Evolutionary conservation across 1,140 invertebrate genomes (phyloP), one percentile per base, ranked within the genome.

Genomic region (Chrysopa pallens): DNA sequence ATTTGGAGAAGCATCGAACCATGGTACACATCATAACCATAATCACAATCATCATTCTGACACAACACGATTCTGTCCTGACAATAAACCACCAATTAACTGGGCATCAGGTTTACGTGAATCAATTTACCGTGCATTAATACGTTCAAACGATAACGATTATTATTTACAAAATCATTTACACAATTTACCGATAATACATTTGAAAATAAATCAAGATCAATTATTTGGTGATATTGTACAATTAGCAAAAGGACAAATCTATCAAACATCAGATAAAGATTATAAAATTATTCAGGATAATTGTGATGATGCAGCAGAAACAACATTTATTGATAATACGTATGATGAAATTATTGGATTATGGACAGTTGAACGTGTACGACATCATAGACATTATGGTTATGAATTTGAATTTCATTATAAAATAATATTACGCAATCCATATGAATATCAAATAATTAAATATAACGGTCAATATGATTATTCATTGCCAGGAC

Each of bases 291-390:
- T 62, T 45, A 60, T 69, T 39, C 62, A 58, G 40, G 56, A 60
- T 31, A 55, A 53, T 13, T 62, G 59, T 50, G 54, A 58, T 42
- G 50, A 43, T 48, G 49, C 56, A 35, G 61, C 62, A 38, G 55
- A 56, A 46, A 23, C 5, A 23, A 23, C 5, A n/a, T n/a, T n/a
- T n/a, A n/a, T n/a, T n/a, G n/a, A n/a, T 23, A 5, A 23, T 23
- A 23, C 17, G 17, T 23, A 23, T 5, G 54, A 61, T 44, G 59
- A 62, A 40, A 56, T 72, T 4, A 65, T 66, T 47, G 73, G 73
- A 0, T 52, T 72, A 41, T 78, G 74, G 74, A 70, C 68, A 3
- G 72, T 78, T 0, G 73, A 75, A 53, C 62, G 72, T 28, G 67
- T 75, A 29, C 54, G 72, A 35, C 73, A 76, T 57, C 63, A 70